These are phyloP conservation scores for Sphinx pinastri DNA, from an alignment of 2,888 invertebrate species.

Conservation along the genomic window DNA sequence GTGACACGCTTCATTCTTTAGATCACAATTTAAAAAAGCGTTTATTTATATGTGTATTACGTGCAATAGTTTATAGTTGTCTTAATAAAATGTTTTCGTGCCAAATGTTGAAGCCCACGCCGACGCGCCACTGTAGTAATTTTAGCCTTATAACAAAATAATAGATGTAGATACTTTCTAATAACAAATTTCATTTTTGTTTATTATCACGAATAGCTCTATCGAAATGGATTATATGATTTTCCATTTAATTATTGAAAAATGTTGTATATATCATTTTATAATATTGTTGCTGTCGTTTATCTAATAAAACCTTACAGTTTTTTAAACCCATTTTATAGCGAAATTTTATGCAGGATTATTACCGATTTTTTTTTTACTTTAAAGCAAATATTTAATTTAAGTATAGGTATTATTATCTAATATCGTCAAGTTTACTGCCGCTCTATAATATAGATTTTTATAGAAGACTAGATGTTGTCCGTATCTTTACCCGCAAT, in stretches of 20 bases:
- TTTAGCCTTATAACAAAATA: neutral
- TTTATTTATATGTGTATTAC: slow-evolving; percentile 1
- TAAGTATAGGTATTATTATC: no score
- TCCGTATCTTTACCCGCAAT: no score
- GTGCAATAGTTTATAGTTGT: neutral
- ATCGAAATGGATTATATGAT: neutral
- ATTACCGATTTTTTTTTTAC: no score
- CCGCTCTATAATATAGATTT: no score
- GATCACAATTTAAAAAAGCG: neutral
- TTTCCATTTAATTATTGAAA: neutral
- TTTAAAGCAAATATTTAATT: no score
- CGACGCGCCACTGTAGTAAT: neutral
- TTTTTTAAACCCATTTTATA: no score
- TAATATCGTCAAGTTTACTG: no score
- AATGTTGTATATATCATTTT: neutral
- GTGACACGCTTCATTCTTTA: no score
- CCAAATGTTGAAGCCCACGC: slow-evolving; percentile 4
- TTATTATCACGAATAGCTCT: neutral
- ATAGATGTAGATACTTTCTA: neutral
- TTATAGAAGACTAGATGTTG: no score
- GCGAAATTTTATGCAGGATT: no score
- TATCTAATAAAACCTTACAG: no score
- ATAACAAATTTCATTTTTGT: neutral
- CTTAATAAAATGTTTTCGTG: neutral
- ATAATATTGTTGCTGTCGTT: no score